Evolutionary conservation across 2,113 vertebrate genomes (phyloP).

Genomic region (Channa maculata): DNA sequence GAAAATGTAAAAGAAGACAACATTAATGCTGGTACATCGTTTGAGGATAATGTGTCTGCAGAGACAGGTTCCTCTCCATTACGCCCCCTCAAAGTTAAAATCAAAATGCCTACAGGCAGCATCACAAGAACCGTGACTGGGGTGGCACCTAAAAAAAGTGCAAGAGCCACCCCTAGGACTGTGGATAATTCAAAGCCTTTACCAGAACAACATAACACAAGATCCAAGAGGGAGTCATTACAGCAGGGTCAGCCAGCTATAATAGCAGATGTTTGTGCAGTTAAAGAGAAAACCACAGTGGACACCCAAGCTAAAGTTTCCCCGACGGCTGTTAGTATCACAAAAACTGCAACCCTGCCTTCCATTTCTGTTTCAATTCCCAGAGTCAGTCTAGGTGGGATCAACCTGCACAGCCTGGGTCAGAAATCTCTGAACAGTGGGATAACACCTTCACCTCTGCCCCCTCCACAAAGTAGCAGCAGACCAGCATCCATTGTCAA

Average conservation of each 20-base stretch:
- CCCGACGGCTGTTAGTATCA: conserved; percentile 74
- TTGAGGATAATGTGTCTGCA: conserved; percentile 1
- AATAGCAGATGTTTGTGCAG: conserved; percentile 86
- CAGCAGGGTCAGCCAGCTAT: conserved; percentile 81
- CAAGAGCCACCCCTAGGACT: conserved; percentile 49
- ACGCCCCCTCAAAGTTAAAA: conserved; percentile 92
- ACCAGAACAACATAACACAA: conserved; percentile 54
- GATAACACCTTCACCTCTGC: conserved; percentile 41
- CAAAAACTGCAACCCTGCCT: conserved; percentile 73
- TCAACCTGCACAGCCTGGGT: conserved; percentile 66
- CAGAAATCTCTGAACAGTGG: conserved; percentile 85
- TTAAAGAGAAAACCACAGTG: conserved; percentile 84
- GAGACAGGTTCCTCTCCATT: conserved; percentile 66
- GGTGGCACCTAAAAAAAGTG: conserved; percentile 81
- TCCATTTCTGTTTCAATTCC: conserved; percentile 54
- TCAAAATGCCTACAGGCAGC: conserved; percentile 89
- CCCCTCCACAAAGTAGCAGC: conserved; percentile 70
- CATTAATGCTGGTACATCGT: conserved; percentile 23
- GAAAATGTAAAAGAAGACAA: conserved; percentile 66
- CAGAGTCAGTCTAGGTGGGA: conserved; percentile 45
- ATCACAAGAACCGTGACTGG: conserved; percentile 89
- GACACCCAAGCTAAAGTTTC: conserved; percentile 71
- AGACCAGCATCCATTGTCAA: conserved; percentile 81
- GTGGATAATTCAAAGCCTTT: conserved; percentile 60
- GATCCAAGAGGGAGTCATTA: conserved; percentile 59